Evolutionary conservation across 2,888 invertebrate genomes (phyloP).

Genomic region (Nymphalis urticae): DNA sequence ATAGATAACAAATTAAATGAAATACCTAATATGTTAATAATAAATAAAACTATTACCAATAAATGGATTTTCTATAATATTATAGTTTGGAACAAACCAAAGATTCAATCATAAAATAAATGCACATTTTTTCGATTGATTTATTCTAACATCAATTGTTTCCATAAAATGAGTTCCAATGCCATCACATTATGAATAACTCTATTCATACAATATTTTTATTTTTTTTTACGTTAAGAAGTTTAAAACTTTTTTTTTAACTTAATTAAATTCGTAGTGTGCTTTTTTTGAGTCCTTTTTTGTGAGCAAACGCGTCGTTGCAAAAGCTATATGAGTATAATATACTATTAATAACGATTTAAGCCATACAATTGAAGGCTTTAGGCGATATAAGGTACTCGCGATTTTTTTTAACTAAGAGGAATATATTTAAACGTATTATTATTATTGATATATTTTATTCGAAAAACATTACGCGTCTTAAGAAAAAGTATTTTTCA

Average conservation of each 20-base stretch:
- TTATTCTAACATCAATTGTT: not conserved
- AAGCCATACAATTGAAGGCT: slow-evolving; percentile 17
- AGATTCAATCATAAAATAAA: not conserved
- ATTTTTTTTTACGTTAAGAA: slow-evolving; percentile 49
- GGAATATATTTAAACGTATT: not conserved
- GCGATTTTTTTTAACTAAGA: not conserved
- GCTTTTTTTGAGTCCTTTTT: slow-evolving; percentile 42
- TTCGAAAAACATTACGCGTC: no score
- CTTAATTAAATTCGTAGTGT: slow-evolving; percentile 64
- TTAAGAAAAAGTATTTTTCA: no score
- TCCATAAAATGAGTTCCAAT: slow-evolving; percentile 45
- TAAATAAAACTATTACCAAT: no score
- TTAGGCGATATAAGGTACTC: slow-evolving; percentile 1
- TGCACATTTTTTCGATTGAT: not conserved
- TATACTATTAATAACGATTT: slow-evolving; percentile 8
- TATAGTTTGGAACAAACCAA: not conserved
- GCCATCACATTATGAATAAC: slow-evolving; percentile 53
- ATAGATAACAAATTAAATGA: no score
- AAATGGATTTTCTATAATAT: no score
- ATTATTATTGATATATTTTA: not conserved
- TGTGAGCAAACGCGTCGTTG: slow-evolving; percentile 41
- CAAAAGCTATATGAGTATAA: slow-evolving; percentile 21
- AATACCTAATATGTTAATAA: no score
- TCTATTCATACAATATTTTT: slow-evolving; percentile 38
- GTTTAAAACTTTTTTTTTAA: slow-evolving; percentile 43